phyloP scores from a whole-genome alignment of 2,113 vertebrate species.

The Osmerus eperlanus region DNA sequence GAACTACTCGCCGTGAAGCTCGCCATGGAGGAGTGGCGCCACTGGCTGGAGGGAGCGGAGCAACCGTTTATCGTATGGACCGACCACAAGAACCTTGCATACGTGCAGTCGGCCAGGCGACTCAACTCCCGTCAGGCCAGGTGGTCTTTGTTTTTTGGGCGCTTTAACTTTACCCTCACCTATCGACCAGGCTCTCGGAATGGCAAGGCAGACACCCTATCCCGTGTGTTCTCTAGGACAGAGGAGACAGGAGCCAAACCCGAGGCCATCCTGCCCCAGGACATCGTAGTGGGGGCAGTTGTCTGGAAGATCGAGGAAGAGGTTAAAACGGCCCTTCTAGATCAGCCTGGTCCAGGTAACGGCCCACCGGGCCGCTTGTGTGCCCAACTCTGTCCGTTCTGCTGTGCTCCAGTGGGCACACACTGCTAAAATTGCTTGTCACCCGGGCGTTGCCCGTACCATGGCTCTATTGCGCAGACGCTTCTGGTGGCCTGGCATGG shows the following conservation, averaged over 20 bases:
- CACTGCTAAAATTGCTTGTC: neutral
- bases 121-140: slow-evolving; percentile 1
- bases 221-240: neutral
- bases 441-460: too few relatives aligned
- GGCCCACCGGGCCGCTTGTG: neutral
- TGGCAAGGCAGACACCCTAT: slow-evolving; percentile 3
- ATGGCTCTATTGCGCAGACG: too few relatives aligned
- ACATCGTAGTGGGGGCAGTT: neutral
- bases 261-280: neutral
- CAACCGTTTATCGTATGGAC: too few relatives aligned
- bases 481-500: too few relatives aligned
- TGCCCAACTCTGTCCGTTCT: neutral
- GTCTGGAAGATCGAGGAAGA: neutral
- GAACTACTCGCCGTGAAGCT: too few relatives aligned
- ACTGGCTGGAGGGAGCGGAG: too few relatives aligned
- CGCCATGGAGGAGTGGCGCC: too few relatives aligned
- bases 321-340: neutral
- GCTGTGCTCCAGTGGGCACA: slow-evolving; percentile 10
- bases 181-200: neutral
- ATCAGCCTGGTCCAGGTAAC: neutral
- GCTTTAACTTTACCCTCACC: neutral
- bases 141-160: neutral
- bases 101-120: neutral
- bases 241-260: neutral
- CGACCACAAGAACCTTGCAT: slow-evolving; percentile 1